These are phyloP conservation scores for Ammodytes dubius DNA, from an alignment of 2,113 vertebrate species.

Conservation along the genomic window DNA sequence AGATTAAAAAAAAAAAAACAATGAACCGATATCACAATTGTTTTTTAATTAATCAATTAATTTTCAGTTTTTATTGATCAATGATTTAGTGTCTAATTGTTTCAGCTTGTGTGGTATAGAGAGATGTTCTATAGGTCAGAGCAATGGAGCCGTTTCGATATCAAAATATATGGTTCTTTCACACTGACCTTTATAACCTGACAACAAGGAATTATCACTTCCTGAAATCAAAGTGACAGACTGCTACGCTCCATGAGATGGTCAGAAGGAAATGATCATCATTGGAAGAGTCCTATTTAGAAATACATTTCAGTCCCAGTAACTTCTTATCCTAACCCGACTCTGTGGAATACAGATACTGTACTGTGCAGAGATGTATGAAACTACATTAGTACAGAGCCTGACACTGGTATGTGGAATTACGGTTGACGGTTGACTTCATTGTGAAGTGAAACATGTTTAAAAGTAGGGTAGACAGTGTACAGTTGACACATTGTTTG, in stretches of 20 bases:
- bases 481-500: too few relatives aligned
- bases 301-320: neutral
- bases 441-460: too few relatives aligned
- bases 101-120: neutral
- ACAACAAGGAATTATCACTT: conserved; percentile 9
- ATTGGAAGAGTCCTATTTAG: neutral
- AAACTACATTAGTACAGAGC: too few relatives aligned
- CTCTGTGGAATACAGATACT: neutral
- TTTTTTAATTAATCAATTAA: too few relatives aligned
- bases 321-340: too few relatives aligned
- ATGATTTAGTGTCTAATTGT: neutral
- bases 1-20: too few relatives aligned
- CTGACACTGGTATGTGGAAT: too few relatives aligned
- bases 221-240: neutral
- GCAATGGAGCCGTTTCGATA: neutral
- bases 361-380: too few relatives aligned
- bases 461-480: too few relatives aligned
- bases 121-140: neutral
- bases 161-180: conserved; percentile 12
- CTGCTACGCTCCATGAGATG: neutral
- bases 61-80: neutral
- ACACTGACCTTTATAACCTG: conserved; percentile 24
- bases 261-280: conserved; percentile 22
- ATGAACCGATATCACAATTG: too few relatives aligned
- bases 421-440: too few relatives aligned